phyloP scores from a whole-genome alignment of 2,888 invertebrate genomes.

The Busseola fusca region DNA sequence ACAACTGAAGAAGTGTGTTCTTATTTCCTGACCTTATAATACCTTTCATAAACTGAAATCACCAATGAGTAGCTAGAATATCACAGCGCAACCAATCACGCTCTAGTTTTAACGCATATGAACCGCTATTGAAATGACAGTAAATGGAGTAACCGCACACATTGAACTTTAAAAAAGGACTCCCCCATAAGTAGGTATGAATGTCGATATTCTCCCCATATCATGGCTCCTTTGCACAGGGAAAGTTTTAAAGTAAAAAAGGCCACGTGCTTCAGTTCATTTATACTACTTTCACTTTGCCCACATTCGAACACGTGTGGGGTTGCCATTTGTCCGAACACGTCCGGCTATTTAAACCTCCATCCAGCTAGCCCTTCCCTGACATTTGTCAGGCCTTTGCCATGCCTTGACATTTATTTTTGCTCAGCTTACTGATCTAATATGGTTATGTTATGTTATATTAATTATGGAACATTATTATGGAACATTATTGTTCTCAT shows the following conservation, averaged over 20 bases:
- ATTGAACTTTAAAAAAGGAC: not conserved
- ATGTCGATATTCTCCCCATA: not conserved
- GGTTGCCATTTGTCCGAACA: not conserved
- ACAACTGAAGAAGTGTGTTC: not conserved
- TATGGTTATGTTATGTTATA: no score
- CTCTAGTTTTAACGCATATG: not conserved
- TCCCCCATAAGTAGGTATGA: not conserved
- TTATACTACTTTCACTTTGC: not conserved
- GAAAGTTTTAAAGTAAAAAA: not conserved
- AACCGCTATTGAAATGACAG: not conserved
- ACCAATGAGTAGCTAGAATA: not conserved
- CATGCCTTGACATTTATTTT: no score
- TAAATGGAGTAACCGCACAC: not conserved
- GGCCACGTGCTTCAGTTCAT: not conserved
- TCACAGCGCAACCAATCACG: not conserved
- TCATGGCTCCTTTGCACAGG: not conserved
- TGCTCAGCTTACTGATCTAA: no score
- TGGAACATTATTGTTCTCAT: no score
- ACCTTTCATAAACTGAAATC: not conserved
- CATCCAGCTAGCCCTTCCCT: not conserved
- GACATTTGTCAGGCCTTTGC: not conserved
- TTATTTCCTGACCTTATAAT: not conserved
- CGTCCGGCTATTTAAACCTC: not conserved
- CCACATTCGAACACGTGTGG: not conserved
- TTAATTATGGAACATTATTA: no score